These are phyloP conservation scores for Cassiopea xamachana DNA, from an alignment of 30 jellyfish, hydroid and myxozoan genomes.

Conservation along the genomic window DNA sequence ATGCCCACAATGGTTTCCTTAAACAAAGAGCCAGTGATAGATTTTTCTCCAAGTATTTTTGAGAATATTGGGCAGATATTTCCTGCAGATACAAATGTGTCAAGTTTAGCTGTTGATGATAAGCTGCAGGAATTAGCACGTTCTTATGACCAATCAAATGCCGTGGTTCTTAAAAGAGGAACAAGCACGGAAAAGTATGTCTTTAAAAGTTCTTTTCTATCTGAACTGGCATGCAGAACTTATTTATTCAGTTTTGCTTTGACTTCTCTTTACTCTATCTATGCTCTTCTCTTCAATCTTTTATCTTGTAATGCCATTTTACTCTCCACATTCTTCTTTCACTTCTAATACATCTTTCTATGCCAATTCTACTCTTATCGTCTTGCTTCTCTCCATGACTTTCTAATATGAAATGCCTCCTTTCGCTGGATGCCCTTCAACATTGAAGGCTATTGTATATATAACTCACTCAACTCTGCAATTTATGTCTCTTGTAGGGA, in stretches of 20 bases:
- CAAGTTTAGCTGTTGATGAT: slow-evolving; percentile 25
- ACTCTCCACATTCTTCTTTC: too few relatives aligned
- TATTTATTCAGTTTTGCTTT: too few relatives aligned
- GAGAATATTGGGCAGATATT: slow-evolving; percentile 49
- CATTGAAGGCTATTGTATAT: too few relatives aligned
- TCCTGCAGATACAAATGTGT: slow-evolving; percentile 33
- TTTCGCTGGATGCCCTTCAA: too few relatives aligned
- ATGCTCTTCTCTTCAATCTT: too few relatives aligned
- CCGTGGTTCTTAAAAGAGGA: slow-evolving; percentile 45
- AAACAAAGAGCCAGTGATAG: slow-evolving; percentile 24
- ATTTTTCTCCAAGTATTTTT: slow-evolving; percentile 70
- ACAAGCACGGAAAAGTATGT: slow-evolving; percentile 54
- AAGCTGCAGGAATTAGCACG: slow-evolving; percentile 35
- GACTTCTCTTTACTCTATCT: too few relatives aligned
- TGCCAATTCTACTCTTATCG: too few relatives aligned
- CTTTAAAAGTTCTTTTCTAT: neutral
- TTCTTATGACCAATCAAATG: slow-evolving; percentile 28
- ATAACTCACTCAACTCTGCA: neutral
- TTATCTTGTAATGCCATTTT: too few relatives aligned
- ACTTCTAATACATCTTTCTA: too few relatives aligned
- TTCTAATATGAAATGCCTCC: too few relatives aligned
- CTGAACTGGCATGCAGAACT: neutral
- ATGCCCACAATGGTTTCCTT: slow-evolving; percentile 69
- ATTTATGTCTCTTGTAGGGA: slow-evolving; percentile 36
- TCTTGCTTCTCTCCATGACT: too few relatives aligned